Base-by-base conservation (phyloP, 2,888 invertebrate genomes). In the Argyra leucocephala region DNA sequence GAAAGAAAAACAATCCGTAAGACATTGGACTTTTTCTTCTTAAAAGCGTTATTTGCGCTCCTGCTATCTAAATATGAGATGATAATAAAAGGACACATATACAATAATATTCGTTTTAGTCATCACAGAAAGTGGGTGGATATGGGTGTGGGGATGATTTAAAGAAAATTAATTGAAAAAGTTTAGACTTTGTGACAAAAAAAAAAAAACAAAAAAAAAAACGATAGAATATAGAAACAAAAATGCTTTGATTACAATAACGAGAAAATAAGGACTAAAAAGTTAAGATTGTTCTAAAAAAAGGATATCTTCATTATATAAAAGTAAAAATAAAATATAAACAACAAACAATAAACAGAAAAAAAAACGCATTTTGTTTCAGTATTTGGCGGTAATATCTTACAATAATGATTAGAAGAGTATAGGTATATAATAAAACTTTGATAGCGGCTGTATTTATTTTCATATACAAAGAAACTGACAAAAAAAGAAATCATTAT, bases 101-200 rank as follows among this genome's bases (percentile, higher is more conserved):
- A n/a, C n/a, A n/a, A n/a, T n/a, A 48, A 48, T 48, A 48, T 18
- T 48, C 48, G 48, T 48, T 31, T 31, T 48, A 48, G 48, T 48
- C 48, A 48, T 48, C 48, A 31, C 5, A 31, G 31, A 10, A 31
- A 10, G 31, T 31, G 31, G 31, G 31, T 31, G 31, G 12, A 31
- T 4, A 31, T 12, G 12, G 31, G 7, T 7, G 31, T 31, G 48
- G n/a, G 48, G 31, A 48, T 48, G 48, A 18, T 18, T 48, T 48
- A 48, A 48, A 48, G 48, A 48, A 48, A 48, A 48, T 48, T 48
- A 48, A 48, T 48, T 48, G 48, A 48, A 48, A 48, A 48, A 48
- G 48, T 48, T 48, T 48, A 48, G 48, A 48, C 48, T 48, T 48
- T 48, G 48, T 48, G 48, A 48, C 48, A 48, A 48, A 48, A 48